Percentiles rank a stretch among this genome's conserved stretches.
Evolutionary conservation across 2,113 vertebrate species (phyloP).

Genomic region (Bothrops jararaca): DNA sequence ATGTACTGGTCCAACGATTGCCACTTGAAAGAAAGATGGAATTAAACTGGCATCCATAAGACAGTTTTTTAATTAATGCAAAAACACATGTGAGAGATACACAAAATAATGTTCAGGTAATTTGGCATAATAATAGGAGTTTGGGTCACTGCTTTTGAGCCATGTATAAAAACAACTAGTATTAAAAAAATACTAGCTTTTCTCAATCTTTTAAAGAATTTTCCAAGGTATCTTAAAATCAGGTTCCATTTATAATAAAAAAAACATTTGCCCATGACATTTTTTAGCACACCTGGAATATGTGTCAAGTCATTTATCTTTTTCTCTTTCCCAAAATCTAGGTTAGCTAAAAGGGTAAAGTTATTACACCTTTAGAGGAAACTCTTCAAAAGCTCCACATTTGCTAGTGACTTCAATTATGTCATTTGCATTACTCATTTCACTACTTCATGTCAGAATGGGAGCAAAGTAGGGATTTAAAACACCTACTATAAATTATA

Average conservation of each 20-base stretch:
- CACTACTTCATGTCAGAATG: neutral
- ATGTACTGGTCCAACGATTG: slow-evolving; percentile 34
- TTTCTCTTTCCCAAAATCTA: neutral
- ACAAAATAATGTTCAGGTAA: slow-evolving; percentile 16
- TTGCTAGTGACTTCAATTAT: neutral
- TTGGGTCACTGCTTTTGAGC: neutral
- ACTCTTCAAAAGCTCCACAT: neutral
- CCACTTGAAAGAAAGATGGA: slow-evolving; percentile 21
- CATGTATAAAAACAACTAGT: neutral
- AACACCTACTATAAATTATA: slow-evolving; percentile 6
- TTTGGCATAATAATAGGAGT: neutral
- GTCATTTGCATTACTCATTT: slow-evolving; percentile 22
- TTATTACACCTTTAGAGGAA: slow-evolving; percentile 16
- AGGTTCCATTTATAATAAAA: neutral
- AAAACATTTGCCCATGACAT: neutral
- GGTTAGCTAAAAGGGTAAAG: slow-evolving; percentile 10
- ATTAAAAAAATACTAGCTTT: neutral
- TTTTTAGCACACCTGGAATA: neutral
- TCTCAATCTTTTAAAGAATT: neutral
- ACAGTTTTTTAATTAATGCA: neutral
- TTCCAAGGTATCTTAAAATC: neutral
- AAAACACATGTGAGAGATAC: neutral
- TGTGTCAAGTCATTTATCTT: neutral
- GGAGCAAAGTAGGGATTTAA: slow-evolving; percentile 4
- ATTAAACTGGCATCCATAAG: slow-evolving; percentile 22